A percentile compares a stretch with the other conserved stretches of the same genome.
Conservation (phyloP, 2,888 invertebrate genomes). For the Cephus rjabovi region DNA sequence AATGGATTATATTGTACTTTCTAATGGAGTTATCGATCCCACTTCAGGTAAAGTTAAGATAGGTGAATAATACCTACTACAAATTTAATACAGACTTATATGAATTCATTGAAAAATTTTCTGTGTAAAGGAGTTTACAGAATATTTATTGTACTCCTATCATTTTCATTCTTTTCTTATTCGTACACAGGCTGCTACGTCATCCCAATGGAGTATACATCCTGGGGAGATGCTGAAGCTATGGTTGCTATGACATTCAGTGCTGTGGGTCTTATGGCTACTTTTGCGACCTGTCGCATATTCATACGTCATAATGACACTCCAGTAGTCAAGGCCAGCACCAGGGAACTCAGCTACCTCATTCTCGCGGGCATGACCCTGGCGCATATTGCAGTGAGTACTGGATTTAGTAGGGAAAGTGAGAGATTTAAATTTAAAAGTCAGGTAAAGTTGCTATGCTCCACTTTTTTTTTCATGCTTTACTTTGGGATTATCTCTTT, state of each 20-base stretch:
- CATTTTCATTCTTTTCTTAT: not conserved
- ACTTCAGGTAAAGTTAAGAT: not conserved
- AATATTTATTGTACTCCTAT: not conserved
- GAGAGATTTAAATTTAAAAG: not conserved
- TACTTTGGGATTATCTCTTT: not conserved
- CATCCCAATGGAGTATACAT: slow-evolving; percentile 73
- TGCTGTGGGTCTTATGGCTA: slow-evolving; percentile 73
- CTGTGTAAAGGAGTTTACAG: not conserved
- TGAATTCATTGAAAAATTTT: not conserved
- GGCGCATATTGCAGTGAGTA: slow-evolving; percentile 50
- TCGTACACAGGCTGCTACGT: slow-evolving; percentile 69
- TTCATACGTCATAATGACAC: slow-evolving; percentile 79
- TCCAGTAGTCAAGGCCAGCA: slow-evolving; percentile 81
- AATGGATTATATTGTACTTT: not conserved
- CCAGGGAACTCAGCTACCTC: slow-evolving; percentile 76
- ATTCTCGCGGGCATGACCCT: slow-evolving; percentile 72
- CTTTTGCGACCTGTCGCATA: slow-evolving; percentile 72
- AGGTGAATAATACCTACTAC: not conserved
- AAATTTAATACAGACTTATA: not conserved
- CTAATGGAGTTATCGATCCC: not conserved
- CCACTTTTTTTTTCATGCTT: not conserved
- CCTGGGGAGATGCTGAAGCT: slow-evolving; percentile 74
- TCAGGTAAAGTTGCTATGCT: not conserved
- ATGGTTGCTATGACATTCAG: slow-evolving; percentile 73
- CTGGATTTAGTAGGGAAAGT: not conserved